Conservation (phyloP, 2,113 vertebrate species). For the Toxotes chatareus region DNA sequence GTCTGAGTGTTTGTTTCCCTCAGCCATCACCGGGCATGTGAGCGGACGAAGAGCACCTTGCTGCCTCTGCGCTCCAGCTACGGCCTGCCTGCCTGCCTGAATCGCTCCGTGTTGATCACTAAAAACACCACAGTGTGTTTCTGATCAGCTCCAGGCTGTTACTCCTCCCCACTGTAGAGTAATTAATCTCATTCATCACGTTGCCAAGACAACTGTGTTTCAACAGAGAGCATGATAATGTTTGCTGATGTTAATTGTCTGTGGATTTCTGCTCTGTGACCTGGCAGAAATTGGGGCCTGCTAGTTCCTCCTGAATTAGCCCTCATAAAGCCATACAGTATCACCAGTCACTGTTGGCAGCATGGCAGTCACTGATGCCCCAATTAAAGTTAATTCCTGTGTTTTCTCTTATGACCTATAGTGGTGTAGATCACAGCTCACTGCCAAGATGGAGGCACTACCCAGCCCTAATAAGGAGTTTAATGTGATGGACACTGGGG, state of each 20-base stretch:
- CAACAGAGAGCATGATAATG: constrained; percentile 36
- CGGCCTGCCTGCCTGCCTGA: neutral
- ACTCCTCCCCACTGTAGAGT: constrained; percentile 44
- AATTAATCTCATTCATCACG: constrained; percentile 64
- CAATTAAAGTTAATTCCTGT: constrained; percentile 29
- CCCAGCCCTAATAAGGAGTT: constrained; percentile 38
- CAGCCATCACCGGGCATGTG: constrained; percentile 50
- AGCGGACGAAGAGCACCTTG: constrained; percentile 67
- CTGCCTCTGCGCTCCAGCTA: constrained; percentile 37
- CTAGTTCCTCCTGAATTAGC: neutral
- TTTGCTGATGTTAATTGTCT: constrained; percentile 45
- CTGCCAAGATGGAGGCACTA: constrained; percentile 59
- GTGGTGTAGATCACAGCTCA: constrained; percentile 34
- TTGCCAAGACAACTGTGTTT: constrained; percentile 50
- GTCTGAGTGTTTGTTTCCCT: constrained; percentile 1
- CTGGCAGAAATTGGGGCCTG: constrained; percentile 39
- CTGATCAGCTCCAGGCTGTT: constrained; percentile 38
- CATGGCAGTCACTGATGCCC: constrained; percentile 16
- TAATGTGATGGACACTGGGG: constrained; percentile 33
- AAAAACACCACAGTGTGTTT: constrained; percentile 25
- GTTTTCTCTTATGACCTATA: constrained; percentile 14
- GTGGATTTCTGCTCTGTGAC: constrained; percentile 58
- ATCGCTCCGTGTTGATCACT: constrained; percentile 38
- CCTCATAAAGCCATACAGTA: constrained; percentile 4
- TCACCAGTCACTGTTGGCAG: neutral